These are phyloP conservation scores for Meles meles DNA, from an alignment of 2,113 vertebrate species.

Conservation along the genomic window DNA sequence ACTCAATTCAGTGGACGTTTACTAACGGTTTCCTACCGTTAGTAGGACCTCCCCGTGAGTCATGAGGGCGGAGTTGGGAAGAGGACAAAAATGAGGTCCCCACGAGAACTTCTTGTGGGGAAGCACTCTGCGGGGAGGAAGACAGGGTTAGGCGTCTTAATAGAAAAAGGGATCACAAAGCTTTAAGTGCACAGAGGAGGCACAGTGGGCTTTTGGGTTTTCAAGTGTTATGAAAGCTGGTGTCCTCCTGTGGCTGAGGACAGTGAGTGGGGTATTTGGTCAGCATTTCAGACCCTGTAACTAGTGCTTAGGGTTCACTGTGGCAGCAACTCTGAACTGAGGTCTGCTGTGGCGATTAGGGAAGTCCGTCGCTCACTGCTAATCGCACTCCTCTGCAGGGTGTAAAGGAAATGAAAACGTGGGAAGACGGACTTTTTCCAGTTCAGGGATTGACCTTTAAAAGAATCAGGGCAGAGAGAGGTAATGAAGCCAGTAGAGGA, in stretches of 20 bases:
- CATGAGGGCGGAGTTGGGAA: background rate
- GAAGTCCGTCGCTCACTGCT: constrained; percentile 20
- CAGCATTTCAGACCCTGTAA: background rate
- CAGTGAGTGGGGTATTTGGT: background rate
- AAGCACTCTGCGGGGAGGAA: background rate
- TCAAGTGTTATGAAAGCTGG: background rate
- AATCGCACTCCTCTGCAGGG: constrained; percentile 45
- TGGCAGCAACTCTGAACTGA: background rate
- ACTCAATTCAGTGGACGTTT: background rate
- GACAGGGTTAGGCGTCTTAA: background rate
- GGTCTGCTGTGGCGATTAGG: background rate
- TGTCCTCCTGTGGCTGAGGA: background rate
- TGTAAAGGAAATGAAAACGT: constrained; percentile 51
- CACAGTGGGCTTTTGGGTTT: background rate
- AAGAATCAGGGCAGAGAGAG: constrained; percentile 66
- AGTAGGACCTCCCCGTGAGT: background rate
- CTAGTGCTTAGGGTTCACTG: background rate
- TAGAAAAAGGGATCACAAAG: background rate
- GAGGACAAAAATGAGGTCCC: background rate
- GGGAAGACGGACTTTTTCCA: constrained; percentile 62
- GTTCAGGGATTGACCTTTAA: constrained; percentile 65
- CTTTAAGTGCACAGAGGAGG: background rate
- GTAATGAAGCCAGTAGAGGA: constrained; percentile 31
- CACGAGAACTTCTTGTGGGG: background rate
- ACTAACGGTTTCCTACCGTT: background rate